phyloP scores from a whole-genome alignment of 2,113 vertebrate genomes.

The Lipophrys pholis region DNA sequence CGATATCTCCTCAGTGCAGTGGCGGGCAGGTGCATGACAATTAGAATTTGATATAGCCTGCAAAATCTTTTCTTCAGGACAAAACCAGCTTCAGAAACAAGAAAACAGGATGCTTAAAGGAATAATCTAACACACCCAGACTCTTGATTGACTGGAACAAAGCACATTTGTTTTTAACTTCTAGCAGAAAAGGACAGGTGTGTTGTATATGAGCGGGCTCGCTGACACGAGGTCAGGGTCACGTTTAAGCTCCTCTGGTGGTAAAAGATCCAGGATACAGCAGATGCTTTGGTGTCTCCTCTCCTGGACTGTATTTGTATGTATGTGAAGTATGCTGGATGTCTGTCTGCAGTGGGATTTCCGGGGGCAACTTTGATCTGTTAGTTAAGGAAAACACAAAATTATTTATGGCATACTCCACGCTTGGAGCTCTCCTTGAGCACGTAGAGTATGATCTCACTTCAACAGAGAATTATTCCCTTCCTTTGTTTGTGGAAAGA shows the following conservation, averaged over 20 bases:
- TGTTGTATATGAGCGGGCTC: slow-evolving; percentile 14
- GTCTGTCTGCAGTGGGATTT: slow-evolving; percentile 24
- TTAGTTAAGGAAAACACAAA: slow-evolving; percentile 25
- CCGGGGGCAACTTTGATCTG: slow-evolving; percentile 8
- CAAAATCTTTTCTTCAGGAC: too few species aligned
- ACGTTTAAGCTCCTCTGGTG: slow-evolving; percentile 14
- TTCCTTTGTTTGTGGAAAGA: neutral
- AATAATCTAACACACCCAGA: too few species aligned
- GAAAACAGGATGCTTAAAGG: too few species aligned
- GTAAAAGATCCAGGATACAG: slow-evolving; percentile 37
- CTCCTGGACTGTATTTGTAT: neutral
- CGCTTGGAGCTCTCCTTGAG: neutral
- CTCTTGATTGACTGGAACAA: too few species aligned
- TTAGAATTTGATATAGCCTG: too few species aligned
- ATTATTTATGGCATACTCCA: neutral
- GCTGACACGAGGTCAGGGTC: slow-evolving; percentile 20
- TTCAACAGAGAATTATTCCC: neutral
- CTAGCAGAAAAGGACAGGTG: slow-evolving; percentile 43
- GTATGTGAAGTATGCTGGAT: slow-evolving; percentile 20
- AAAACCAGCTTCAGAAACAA: too few species aligned
- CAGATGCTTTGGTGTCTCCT: slow-evolving; percentile 37
- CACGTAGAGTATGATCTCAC: neutral
- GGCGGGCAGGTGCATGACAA: too few species aligned
- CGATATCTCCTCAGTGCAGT: too few species aligned
- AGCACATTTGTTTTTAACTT: neutral